Evolutionary conservation across 2,113 vertebrate species (phyloP).

Genomic region (Lipotes vexillifer): DNA sequence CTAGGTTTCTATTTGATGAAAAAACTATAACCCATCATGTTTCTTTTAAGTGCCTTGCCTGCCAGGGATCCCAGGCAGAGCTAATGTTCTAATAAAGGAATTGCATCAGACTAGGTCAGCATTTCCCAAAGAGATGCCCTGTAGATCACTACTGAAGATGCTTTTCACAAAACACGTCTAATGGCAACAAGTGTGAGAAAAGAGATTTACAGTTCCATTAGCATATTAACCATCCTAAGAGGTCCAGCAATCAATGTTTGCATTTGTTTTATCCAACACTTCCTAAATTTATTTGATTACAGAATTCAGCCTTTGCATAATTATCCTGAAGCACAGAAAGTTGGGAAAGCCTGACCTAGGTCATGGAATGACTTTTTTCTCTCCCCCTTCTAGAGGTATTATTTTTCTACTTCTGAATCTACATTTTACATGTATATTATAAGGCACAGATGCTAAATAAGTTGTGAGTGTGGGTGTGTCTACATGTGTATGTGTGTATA

Average conservation of each 20-base stretch:
- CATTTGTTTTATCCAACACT: neutral
- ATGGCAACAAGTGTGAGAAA: neutral
- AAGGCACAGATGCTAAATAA: neutral
- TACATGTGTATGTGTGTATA: fast-evolving
- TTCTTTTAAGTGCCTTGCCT: neutral
- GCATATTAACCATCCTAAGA: neutral
- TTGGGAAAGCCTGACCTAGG: neutral
- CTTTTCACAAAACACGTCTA: neutral
- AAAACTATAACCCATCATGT: neutral
- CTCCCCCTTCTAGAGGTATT: neutral
- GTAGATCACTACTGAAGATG: neutral
- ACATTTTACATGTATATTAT: neutral
- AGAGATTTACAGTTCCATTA: neutral
- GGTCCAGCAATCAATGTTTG: neutral
- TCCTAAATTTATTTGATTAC: neutral
- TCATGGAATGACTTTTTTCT: neutral
- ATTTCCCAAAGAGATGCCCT: neutral
- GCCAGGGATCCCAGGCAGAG: neutral
- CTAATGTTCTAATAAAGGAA: neutral
- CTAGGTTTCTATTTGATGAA: neutral
- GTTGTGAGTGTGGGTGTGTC: neutral
- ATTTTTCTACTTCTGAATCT: neutral
- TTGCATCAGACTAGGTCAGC: neutral
- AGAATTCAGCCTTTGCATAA: neutral
- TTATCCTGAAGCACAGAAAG: neutral